Conservation (phyloP, 2,888 invertebrate species). For the Geotrupes spiniger region DNA sequence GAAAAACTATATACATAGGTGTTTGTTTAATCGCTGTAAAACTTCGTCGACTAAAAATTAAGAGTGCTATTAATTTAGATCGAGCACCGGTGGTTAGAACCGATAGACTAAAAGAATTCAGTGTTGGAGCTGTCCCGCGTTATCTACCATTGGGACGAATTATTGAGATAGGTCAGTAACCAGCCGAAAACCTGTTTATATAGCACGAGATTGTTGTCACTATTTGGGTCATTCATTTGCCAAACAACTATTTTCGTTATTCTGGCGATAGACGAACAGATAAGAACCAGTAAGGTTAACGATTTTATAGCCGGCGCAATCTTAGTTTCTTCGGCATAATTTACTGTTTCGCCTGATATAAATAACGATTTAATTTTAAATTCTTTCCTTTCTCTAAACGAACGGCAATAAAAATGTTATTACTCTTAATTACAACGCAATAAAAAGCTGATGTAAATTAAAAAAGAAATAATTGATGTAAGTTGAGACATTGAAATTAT, state of each 20-base stretch:
- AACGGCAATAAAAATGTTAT: conserved; percentile 5
- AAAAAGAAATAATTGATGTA: not conserved
- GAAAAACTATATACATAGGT: too few species aligned
- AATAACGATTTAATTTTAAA: not conserved
- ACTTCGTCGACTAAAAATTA: too few species aligned
- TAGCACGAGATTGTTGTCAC: conserved; percentile 3
- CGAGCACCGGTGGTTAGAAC: too few species aligned
- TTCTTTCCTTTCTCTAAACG: conserved; percentile 7
- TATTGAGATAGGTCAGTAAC: conserved; percentile 7
- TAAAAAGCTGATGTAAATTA: conserved; percentile 6
- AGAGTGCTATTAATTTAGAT: too few species aligned
- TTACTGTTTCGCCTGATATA: too few species aligned
- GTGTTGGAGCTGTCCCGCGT: not conserved
- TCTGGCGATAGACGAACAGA: not conserved
- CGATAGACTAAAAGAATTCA: too few species aligned
- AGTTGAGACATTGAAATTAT: not conserved
- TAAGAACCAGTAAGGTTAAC: not conserved
- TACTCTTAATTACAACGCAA: conserved; percentile 3
- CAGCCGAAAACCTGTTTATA: conserved; percentile 5
- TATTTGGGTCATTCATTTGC: conserved; percentile 6
- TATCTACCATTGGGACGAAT: conserved; percentile 2
- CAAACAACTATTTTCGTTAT: conserved; percentile 2
- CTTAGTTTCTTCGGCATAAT: too few species aligned
- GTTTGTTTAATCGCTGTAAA: too few species aligned
- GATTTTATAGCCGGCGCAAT: too few species aligned